These are phyloP conservation scores for Conger conger DNA, from an alignment of 2,113 vertebrate species.

Conservation along the genomic window DNA sequence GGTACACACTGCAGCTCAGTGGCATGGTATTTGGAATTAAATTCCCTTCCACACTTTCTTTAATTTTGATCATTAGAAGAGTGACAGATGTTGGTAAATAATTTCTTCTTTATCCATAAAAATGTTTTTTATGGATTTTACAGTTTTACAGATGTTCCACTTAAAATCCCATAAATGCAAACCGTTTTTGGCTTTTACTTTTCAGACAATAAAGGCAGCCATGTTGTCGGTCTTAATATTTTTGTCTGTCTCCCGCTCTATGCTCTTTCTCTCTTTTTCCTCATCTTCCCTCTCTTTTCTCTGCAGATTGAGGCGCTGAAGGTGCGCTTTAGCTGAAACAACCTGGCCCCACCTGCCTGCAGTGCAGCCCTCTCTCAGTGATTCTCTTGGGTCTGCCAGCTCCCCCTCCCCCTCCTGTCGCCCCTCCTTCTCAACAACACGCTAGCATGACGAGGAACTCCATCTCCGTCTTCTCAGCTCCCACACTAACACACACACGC, in stretches of 20 bases:
- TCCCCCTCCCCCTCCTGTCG: constrained; percentile 44
- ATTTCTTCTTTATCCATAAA: neutral
- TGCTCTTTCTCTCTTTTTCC: constrained; percentile 38
- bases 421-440: constrained; percentile 23
- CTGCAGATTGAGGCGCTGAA: constrained; percentile 87
- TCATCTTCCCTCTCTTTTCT: constrained; percentile 24
- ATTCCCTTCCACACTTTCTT: too few species aligned
- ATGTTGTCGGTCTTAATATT: constrained; percentile 32
- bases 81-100: neutral
- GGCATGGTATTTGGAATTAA: neutral
- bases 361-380: constrained; percentile 72
- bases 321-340: constrained; percentile 76
- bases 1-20: neutral
- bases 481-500: neutral
- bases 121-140: too few species aligned
- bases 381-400: constrained; percentile 68
- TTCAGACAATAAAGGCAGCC: constrained; percentile 68
- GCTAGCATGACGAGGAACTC: constrained; percentile 32
- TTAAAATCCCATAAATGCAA: neutral
- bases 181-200: constrained; percentile 69
- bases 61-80: too few species aligned
- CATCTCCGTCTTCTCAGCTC: constrained; percentile 38
- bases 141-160: neutral
- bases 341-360: constrained; percentile 63
- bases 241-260: constrained; percentile 49